Percentiles rank a stretch among this genome's conserved stretches.
phyloP scores from a whole-genome alignment of 1,140 invertebrate species.

The Potamilus streckersoni region DNA sequence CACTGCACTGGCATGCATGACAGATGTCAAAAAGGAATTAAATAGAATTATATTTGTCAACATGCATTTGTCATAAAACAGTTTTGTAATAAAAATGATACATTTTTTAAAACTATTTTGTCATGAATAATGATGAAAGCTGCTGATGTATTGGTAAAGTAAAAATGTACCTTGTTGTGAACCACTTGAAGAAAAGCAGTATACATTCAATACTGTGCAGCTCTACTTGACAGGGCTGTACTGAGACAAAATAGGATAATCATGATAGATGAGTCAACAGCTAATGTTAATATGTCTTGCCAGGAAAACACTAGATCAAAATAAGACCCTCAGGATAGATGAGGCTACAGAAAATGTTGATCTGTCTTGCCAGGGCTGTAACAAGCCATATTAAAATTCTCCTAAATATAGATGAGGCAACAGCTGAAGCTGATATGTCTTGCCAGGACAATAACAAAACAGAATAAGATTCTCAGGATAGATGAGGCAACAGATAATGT shows the following conservation, averaged over 20 bases:
- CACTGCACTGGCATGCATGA: too few species aligned
- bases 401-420: conserved; percentile 89
- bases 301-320: conserved; percentile 64
- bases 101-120: too few species aligned
- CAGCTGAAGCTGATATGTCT: conserved; percentile 84
- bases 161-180: too few species aligned
- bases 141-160: too few species aligned
- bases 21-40: too few species aligned
- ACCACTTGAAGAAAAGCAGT: too few species aligned
- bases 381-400: conserved; percentile 68
- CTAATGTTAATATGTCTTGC: conserved; percentile 72
- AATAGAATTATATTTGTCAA: too few species aligned
- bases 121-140: too few species aligned
- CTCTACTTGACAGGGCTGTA: too few species aligned
- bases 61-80: too few species aligned
- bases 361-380: conserved; percentile 53
- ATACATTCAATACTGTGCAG: too few species aligned
- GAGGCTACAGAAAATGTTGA: conserved; percentile 95
- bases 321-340: conserved; percentile 76
- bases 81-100: too few species aligned
- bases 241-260: conserved; percentile 56
- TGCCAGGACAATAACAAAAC: conserved; percentile 60
- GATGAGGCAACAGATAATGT: conserved; percentile 93
- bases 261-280: conserved; percentile 89
- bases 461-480: conserved; percentile 72